Conservation (phyloP, 2,113 vertebrate genomes). For the Apus apus region DNA sequence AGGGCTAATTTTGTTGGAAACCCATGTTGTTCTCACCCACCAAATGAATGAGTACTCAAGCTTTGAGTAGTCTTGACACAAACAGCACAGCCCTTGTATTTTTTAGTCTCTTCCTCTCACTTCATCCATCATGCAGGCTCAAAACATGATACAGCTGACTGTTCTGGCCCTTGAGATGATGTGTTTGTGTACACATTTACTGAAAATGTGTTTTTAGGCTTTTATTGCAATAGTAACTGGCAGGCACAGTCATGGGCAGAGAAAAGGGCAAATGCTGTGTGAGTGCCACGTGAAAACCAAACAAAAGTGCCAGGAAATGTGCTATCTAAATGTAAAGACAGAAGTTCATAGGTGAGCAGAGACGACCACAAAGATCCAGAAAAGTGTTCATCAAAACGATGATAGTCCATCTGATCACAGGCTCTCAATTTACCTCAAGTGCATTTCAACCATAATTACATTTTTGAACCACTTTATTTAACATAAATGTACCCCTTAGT, state of each 20-base stretch:
- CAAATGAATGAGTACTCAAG: background rate
- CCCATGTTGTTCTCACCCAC: background rate
- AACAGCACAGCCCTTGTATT: background rate
- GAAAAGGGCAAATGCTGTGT: background rate
- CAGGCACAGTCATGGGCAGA: background rate
- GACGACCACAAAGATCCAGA: background rate
- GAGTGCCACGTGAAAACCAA: fast-evolving
- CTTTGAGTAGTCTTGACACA: background rate
- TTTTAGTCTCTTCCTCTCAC: background rate
- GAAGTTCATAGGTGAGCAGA: background rate
- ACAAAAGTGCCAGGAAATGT: background rate
- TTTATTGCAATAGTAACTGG: background rate
- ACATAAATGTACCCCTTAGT: background rate
- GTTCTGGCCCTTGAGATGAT: background rate
- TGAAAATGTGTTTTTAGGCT: background rate
- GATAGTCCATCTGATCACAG: background rate
- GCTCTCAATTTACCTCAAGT: slow-evolving; percentile 27
- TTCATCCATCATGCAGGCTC: background rate
- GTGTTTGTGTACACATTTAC: background rate
- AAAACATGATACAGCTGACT: background rate
- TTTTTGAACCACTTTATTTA: background rate
- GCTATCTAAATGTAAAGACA: background rate
- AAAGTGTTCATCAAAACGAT: background rate
- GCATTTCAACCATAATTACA: background rate
- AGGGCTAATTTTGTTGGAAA: background rate